These are phyloP conservation scores for Meloidogyne chitwoodi DNA, from an alignment of 1,140 invertebrate species.

Conservation along the genomic window DNA sequence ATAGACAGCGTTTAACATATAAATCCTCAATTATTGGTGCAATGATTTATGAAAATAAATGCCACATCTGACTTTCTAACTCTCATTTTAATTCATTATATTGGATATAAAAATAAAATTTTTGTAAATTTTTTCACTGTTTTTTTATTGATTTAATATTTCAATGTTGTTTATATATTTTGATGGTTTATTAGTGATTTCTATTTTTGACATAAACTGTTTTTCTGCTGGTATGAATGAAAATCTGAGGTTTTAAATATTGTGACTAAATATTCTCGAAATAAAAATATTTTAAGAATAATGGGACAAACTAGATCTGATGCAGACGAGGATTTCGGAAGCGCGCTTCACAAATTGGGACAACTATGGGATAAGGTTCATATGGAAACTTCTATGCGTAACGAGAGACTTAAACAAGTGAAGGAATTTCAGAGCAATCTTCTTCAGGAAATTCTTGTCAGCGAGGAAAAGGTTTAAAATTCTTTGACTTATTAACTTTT, in stretches of 20 bases:
- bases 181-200: too few relatives aligned
- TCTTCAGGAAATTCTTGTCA: background rate
- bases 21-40: background rate
- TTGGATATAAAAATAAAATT: background rate
- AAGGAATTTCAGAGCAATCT: background rate
- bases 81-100: background rate
- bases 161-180: background rate
- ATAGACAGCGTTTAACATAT: too few relatives aligned
- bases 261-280: too few relatives aligned
- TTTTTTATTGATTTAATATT: background rate
- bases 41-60: background rate
- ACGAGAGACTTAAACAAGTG: background rate
- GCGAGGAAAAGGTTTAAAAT: background rate
- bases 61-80: background rate
- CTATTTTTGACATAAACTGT: too few relatives aligned
- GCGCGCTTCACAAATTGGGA: background rate
- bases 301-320: background rate
- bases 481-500: background rate
- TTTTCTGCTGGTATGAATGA: too few relatives aligned
- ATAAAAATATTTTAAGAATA: too few relatives aligned
- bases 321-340: background rate
- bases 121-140: background rate
- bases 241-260: too few relatives aligned
- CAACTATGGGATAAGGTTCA: slow-evolving; percentile 19
- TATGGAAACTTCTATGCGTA: slow-evolving; percentile 8